Conservation (phyloP, 2,113 vertebrate genomes). For the Marcusenius ussheri region DNA sequence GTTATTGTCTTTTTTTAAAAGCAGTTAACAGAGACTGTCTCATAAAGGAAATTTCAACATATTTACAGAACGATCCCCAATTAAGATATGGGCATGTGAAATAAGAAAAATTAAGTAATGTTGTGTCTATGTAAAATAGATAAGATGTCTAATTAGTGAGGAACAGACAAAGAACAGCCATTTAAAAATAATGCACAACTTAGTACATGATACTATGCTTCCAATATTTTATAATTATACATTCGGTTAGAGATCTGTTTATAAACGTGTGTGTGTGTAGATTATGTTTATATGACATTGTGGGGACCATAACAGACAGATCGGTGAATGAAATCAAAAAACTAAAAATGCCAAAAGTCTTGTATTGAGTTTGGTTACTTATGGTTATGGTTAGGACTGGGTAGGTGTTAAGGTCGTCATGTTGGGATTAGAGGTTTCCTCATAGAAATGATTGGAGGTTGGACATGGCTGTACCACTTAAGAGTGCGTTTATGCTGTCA, state of each 20-base stretch:
- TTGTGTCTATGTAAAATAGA: conserved; percentile 65
- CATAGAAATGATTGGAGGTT: too few relatives aligned
- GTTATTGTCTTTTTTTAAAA: conserved; percentile 78
- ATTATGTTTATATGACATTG: too few relatives aligned
- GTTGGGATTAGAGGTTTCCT: conserved; percentile 32
- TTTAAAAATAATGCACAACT: conserved; percentile 61
- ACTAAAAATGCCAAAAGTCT: too few relatives aligned
- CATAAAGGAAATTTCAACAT: conserved; percentile 72
- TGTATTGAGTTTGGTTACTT: too few relatives aligned
- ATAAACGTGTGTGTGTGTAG: conserved; percentile 41
- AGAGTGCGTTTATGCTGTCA: conserved; percentile 52
- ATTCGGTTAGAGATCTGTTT: conserved; percentile 68
- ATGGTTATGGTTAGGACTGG: too few relatives aligned
- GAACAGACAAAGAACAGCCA: conserved; percentile 60
- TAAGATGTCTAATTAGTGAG: conserved; percentile 69
- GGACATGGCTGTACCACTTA: conserved; percentile 53
- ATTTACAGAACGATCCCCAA: conserved; percentile 68
- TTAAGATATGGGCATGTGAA: conserved; percentile 68
- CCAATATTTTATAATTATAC: conserved; percentile 58
- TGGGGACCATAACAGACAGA: too few relatives aligned
- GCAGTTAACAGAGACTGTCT: conserved; percentile 82
- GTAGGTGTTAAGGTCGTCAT: too few relatives aligned
- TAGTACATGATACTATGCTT: conserved; percentile 62
- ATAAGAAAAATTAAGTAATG: conserved; percentile 47
- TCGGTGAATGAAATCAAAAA: too few relatives aligned